Evolutionary conservation across 2,113 vertebrate genomes (phyloP).

Genomic region (Hymenochirus boettgeri): DNA sequence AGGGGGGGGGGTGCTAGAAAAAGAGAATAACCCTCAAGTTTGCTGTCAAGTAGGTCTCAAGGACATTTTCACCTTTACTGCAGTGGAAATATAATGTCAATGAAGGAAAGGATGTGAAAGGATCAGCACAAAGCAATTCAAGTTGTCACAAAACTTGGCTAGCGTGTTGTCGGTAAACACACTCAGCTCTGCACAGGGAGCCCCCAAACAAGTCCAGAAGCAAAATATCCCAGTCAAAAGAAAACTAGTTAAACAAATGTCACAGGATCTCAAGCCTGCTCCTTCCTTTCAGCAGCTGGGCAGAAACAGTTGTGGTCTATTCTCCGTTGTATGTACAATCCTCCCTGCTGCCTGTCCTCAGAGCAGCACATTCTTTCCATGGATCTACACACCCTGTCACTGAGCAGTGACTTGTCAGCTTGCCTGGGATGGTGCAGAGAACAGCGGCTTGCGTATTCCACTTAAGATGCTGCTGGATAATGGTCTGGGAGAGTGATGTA

Average conservation of each 20-base stretch:
- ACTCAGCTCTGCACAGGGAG: conserved; percentile 34
- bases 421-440: conserved; percentile 32
- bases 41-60: conserved; percentile 48
- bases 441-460: conserved; percentile 38
- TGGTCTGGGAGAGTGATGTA: conserved; percentile 47
- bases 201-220: conserved; percentile 42
- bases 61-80: conserved; percentile 52
- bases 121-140: background rate
- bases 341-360: conserved; percentile 14
- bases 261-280: conserved; percentile 32
- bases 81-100: conserved; percentile 17
- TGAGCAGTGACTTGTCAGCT: conserved; percentile 36
- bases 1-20: background rate
- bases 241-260: conserved; percentile 17
- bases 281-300: conserved; percentile 33
- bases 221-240: conserved; percentile 19
- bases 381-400: conserved; percentile 19
- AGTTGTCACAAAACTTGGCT: background rate
- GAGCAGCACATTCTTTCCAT: conserved; percentile 17
- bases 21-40: conserved; percentile 46
- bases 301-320: conserved; percentile 1
- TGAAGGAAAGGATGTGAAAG: background rate
- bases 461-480: conserved; percentile 44
- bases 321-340: background rate
- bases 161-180: conserved; percentile 34